Evolutionary conservation across 1,140 invertebrate species (phyloP).

Genomic region (Patella vulgata): DNA sequence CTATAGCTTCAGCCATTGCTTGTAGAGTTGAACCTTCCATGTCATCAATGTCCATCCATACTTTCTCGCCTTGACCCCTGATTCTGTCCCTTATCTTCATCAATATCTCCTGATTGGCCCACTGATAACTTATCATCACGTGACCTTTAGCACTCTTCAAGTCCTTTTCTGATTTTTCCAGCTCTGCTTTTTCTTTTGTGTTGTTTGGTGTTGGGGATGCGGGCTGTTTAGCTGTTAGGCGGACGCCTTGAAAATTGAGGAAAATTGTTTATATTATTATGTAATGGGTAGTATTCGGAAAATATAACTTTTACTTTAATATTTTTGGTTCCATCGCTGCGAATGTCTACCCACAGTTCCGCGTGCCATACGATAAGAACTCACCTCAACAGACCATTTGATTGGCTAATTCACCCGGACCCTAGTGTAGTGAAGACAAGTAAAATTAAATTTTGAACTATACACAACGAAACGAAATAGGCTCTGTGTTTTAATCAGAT

Average conservation of each 20-base stretch:
- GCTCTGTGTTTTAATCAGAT: too few species aligned
- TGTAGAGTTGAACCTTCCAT: conserved; percentile 56
- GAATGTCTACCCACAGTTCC: neutral
- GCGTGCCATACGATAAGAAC: too few species aligned
- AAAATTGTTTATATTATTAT: too few species aligned
- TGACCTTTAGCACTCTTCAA: conserved; percentile 21
- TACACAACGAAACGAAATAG: too few species aligned
- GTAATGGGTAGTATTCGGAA: too few species aligned
- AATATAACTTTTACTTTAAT: too few species aligned
- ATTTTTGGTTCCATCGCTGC: neutral
- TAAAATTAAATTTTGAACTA: too few species aligned
- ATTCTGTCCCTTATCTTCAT: conserved; percentile 1
- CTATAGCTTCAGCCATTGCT: conserved; percentile 63
- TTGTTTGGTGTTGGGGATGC: neutral
- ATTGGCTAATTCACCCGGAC: too few species aligned
- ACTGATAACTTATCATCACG: conserved; percentile 41
- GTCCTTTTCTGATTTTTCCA: too few species aligned
- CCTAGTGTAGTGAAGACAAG: too few species aligned
- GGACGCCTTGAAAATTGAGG: neutral
- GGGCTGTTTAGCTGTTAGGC: neutral
- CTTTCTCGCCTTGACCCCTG: neutral
- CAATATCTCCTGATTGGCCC: conserved; percentile 12
- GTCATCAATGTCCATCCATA: conserved; percentile 53
- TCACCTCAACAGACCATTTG: too few species aligned
- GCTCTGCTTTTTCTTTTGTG: neutral